Evolutionary conservation across 2,888 invertebrate genomes (phyloP), one percentile per base, ranked within the genome.

Genomic region (Uropetala carovei): DNA sequence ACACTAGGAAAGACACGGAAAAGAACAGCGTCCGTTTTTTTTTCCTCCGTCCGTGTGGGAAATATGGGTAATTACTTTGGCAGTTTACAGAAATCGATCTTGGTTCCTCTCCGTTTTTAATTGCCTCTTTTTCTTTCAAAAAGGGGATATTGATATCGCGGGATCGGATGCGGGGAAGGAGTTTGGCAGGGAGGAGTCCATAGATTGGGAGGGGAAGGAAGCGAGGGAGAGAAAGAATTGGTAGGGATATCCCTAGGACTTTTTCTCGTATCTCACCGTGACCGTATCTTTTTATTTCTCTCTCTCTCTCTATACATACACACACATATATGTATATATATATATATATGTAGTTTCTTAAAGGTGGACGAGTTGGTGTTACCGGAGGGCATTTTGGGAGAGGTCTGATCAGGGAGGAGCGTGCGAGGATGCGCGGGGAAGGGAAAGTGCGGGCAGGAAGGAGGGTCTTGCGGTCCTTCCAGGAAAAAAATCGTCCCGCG

Each of bases 21-120:
- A 75, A 27, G 22, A 1, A 0, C 18, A 27, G 11, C 13, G 11
- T 0, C 13, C 27, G 27, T 75, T 27, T 11, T 27, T n/a, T n/a
- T n/a, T n/a, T n/a, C n/a, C 18, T 60, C 11, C 30, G n/a, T 43
- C 16, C 30, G 43, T 64, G 60, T 18, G 30, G 13, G 43, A 89
- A 89, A 68, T 89, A 43, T 43, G 64, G 68, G 68, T 64, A 68
- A 89, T 89, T 56, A 89, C 30, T 64, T 43, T 68, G 18, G 10
- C 27, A 30, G 43, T 30, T 30, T 30, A 64, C 59, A 43, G 64
- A 43, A 16, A 64, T 64, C 30, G 89, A 30, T 64, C 22, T 43
- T 58, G 60, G 27, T 59, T 86, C 16, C 27, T 22, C 64, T 58
- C 7, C 18, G 43, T 43, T 89, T 89, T 89, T 68, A 89, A 89